A percentile compares a stretch with the other conserved stretches of the same genome.
These are phyloP conservation scores for Lepidostoma basale DNA, from an alignment of 1,140 invertebrate genomes.

Conservation along the genomic window DNA sequence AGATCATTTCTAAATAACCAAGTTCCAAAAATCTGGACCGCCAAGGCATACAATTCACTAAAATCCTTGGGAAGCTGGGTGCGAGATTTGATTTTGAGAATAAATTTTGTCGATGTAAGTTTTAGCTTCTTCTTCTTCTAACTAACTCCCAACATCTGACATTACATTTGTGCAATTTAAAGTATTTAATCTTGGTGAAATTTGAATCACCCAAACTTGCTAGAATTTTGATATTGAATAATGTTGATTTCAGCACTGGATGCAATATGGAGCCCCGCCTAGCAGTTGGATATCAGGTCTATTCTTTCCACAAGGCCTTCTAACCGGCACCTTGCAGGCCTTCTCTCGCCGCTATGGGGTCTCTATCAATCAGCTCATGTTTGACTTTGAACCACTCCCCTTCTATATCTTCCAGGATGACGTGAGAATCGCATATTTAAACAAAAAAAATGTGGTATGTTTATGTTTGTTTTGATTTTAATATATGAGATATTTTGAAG, in stretches of 20 bases:
- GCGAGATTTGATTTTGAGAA: slow-evolving; percentile 74
- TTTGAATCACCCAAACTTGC: too few species aligned
- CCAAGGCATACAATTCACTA: slow-evolving; percentile 82
- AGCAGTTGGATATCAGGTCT: slow-evolving; percentile 91
- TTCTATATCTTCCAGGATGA: slow-evolving; percentile 70
- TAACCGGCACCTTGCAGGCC: slow-evolving; percentile 86
- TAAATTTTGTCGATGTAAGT: slow-evolving; percentile 75
- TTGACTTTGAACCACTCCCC: slow-evolving; percentile 68
- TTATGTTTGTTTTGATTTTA: too few species aligned
- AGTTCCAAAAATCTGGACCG: slow-evolving; percentile 82
- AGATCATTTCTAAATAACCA: slow-evolving; percentile 77
- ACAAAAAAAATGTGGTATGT: too few species aligned
- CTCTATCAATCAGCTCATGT: slow-evolving; percentile 84
- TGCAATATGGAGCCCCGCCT: slow-evolving; percentile 69
- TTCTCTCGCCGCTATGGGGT: slow-evolving; percentile 81
- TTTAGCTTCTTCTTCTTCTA: slow-evolving; percentile 7
- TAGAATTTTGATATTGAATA: too few species aligned
- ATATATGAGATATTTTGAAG: too few species aligned
- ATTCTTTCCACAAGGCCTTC: slow-evolving; percentile 90
- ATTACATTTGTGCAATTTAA: not conserved
- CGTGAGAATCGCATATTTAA: slow-evolving; percentile 54
- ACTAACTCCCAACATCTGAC: not conserved
- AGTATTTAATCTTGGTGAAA: not conserved
- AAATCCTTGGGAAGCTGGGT: slow-evolving; percentile 86
- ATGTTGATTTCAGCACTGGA: slow-evolving; percentile 73